Percentiles rank a stretch among this genome's conserved stretches.
Evolutionary conservation across 2,888 invertebrate species (phyloP).

Genomic region (Dysmachus trigonus): DNA sequence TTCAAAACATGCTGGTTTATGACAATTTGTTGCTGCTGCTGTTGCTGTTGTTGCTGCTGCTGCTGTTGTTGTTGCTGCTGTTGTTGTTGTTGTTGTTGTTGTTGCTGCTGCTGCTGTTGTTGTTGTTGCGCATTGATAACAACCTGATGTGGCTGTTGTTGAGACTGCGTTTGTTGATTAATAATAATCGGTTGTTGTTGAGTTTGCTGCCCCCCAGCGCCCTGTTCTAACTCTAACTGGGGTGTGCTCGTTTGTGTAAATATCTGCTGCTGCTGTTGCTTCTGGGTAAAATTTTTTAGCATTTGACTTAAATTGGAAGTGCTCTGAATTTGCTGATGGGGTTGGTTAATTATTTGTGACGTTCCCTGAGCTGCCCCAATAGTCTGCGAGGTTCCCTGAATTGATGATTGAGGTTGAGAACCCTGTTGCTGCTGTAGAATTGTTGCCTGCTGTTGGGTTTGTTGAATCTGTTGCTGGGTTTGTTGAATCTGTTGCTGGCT

Average conservation of each 20-base stretch:
- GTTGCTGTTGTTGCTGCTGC: conserved; percentile 62
- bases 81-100: conserved; percentile 48
- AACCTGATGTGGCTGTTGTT: conserved; percentile 66
- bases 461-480: conserved; percentile 65
- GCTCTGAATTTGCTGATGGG: conserved; percentile 65
- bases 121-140: conserved; percentile 52
- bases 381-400: background rate
- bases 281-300: conserved; percentile 62
- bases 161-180: conserved; percentile 52
- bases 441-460: conserved; percentile 42
- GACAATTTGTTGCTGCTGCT: conserved; percentile 60
- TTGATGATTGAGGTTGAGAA: background rate
- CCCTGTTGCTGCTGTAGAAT: conserved; percentile 58
- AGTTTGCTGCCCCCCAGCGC: conserved; percentile 55
- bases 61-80: conserved; percentile 48
- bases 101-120: conserved; percentile 60
- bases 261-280: conserved; percentile 67
- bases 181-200: conserved; percentile 53
- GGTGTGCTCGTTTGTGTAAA: background rate
- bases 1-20: conserved; percentile 62
- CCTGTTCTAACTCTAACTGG: conserved; percentile 60
- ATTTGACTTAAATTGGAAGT: conserved; percentile 65
- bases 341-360: conserved; percentile 48
- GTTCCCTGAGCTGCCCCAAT: conserved; percentile 47
- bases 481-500: conserved; percentile 66